These are phyloP conservation scores for Oreochromis niloticus DNA, from an alignment of 2,113 vertebrate genomes.

Conservation along the genomic window DNA sequence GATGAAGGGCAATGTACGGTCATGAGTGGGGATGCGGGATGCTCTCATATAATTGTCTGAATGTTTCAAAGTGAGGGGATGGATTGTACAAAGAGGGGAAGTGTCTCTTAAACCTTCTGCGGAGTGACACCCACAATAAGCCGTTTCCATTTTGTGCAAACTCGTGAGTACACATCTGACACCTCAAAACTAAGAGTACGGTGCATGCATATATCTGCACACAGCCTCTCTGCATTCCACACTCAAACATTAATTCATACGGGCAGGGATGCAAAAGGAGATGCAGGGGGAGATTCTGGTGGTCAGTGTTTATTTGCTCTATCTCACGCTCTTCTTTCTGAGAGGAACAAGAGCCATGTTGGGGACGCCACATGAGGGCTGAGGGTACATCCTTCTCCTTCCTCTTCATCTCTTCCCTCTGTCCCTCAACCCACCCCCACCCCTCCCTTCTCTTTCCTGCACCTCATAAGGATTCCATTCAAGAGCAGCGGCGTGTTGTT, in stretches of 20 bases:
- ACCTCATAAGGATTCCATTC: constrained; percentile 46
- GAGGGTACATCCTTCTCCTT: constrained; percentile 57
- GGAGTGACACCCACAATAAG: neutral
- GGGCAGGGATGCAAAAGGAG: constrained; percentile 25
- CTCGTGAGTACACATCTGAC: neutral
- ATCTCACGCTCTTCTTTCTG: constrained; percentile 50
- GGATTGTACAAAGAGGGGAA: constrained; percentile 67
- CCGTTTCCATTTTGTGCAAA: neutral
- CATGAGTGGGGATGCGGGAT: neutral
- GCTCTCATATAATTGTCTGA: constrained; percentile 51
- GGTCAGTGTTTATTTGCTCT: constrained; percentile 73
- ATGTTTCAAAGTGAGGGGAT: constrained; percentile 30
- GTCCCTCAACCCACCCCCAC: neutral
- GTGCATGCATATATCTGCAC: constrained; percentile 9
- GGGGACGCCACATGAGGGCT: constrained; percentile 60
- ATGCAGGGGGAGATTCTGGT: neutral
- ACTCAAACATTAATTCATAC: constrained; percentile 26
- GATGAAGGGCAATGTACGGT: neutral
- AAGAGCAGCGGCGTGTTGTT: constrained; percentile 13
- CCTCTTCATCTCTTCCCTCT: constrained; percentile 17
- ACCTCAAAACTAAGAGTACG: neutral
- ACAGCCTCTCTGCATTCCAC: constrained; percentile 6
- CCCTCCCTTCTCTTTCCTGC: neutral
- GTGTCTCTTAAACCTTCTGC: constrained; percentile 36
- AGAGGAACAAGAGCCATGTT: constrained; percentile 59